Base-by-base conservation (phyloP, 2,113 vertebrate genomes). In the Candoia aspera region DNA sequence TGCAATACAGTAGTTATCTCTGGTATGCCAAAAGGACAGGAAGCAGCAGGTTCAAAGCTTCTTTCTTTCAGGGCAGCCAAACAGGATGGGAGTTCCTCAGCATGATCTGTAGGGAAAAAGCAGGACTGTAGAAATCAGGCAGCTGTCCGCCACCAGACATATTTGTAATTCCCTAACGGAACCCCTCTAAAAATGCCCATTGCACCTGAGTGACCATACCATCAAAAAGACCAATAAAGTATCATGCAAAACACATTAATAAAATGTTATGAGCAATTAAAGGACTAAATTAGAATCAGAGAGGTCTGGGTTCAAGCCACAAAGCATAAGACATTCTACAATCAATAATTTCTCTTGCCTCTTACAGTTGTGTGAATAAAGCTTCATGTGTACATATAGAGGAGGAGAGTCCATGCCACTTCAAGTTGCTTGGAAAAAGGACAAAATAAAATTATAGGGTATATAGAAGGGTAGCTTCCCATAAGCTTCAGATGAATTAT, bases 141-240 rank as follows among this genome's bases (percentile, higher is more conserved):
- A 64, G 90, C 23, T 55, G 79, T 46, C 9, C 4, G 15, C 0
- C 3, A 59, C 10, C 21, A 19, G 59, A 85, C 89, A 93, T 26
- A 86, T 89, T 33, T 55, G 2, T 88, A 59, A 57, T 24, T 73
- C 37, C 3, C 21, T 55, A 26, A 87, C 26, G 2, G n/a, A 57
- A 68, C 21, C n/a, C 17, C 46, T 90, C 68, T 73, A 42, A 11
- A 92, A 84, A 86, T 21, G 3, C 0, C 23, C 58, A 1, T 58
- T 92, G 24, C 90, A 57, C 62, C 59, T 3, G 0, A 8, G 54
- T 85, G 64, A 4, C 26, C 79, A 57, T 62, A 59, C 64, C 15
- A 37, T 46, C 90, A 49, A 83, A 4, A 6, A 13, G 0, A 0
- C 0, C 84, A 58, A 46, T 5, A 0, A 91, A 49, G 33, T 60